These are phyloP conservation scores for Myotis davidii DNA, from an alignment of 2,113 vertebrate species.

Conservation along the genomic window DNA sequence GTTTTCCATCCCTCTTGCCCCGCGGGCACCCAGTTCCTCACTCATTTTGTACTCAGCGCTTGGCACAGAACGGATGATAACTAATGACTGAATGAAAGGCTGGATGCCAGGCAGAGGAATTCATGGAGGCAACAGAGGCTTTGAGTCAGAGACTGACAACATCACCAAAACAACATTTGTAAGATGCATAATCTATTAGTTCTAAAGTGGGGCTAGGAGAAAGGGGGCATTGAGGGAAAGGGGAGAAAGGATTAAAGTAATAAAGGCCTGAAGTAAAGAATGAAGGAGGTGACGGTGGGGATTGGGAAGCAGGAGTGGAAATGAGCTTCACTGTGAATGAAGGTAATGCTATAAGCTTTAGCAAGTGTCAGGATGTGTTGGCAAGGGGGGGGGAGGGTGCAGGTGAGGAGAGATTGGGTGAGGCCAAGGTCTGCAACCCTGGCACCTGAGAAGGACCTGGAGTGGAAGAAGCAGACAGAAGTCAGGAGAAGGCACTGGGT, in stretches of 20 bases:
- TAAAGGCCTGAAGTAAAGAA: background rate
- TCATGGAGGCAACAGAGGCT: background rate
- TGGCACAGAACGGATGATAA: background rate
- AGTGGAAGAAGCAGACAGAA: background rate
- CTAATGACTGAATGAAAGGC: background rate
- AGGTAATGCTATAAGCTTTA: background rate
- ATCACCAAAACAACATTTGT: background rate
- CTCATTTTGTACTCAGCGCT: background rate
- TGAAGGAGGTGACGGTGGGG: background rate
- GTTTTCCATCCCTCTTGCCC: background rate
- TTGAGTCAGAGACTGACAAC: conserved; percentile 9
- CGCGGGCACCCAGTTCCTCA: background rate
- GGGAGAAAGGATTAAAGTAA: background rate
- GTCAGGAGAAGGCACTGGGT: background rate
- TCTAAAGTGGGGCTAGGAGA: background rate
- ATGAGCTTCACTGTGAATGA: background rate
- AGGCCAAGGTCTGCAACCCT: background rate
- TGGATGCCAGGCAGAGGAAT: background rate
- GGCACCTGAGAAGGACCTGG: background rate
- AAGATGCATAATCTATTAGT: conserved; percentile 12
- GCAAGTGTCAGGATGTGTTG: background rate
- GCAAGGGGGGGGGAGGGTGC: background rate
- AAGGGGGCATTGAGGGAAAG: background rate
- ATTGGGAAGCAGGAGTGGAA: background rate
- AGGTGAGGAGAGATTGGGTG: background rate